Percentiles rank a stretch among this genome's conserved stretches.
These are phyloP conservation scores for Aphis gossypii DNA, from an alignment of 1,140 invertebrate genomes.

Conservation along the genomic window DNA sequence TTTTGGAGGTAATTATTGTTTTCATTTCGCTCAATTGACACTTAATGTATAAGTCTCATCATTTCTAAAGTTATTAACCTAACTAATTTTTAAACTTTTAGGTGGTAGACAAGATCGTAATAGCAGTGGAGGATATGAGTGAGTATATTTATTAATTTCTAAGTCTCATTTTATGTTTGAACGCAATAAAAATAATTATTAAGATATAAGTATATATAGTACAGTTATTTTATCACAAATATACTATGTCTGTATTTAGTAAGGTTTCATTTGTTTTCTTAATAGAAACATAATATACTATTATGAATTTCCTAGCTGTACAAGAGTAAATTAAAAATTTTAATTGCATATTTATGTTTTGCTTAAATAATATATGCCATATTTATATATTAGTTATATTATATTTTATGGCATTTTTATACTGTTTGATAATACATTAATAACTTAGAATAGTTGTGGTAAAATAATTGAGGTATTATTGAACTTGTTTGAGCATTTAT, in stretches of 20 bases:
- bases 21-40: not conserved
- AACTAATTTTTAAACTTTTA: constrained; percentile 1
- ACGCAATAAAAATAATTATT: not conserved
- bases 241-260: not conserved
- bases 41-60: not conserved
- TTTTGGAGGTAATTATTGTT: constrained; percentile 50
- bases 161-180: not conserved
- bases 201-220: not conserved
- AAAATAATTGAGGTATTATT: constrained; percentile 26
- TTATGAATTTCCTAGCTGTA: not conserved
- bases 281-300: not conserved
- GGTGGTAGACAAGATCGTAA: constrained; percentile 56
- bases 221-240: not conserved
- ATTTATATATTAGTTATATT: not conserved
- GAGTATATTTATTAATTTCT: constrained; percentile 26
- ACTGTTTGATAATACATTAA: not conserved
- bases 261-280: not conserved
- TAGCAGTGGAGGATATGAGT: constrained; percentile 57
- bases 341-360: not conserved
- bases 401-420: not conserved
- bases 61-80: not conserved
- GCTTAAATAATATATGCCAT: not conserved
- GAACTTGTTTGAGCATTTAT: constrained; percentile 1
- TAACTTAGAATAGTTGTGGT: not conserved
- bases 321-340: not conserved